Evolutionary conservation across 2,888 invertebrate species (phyloP).

Genomic region (Eubasilissa splendida): DNA sequence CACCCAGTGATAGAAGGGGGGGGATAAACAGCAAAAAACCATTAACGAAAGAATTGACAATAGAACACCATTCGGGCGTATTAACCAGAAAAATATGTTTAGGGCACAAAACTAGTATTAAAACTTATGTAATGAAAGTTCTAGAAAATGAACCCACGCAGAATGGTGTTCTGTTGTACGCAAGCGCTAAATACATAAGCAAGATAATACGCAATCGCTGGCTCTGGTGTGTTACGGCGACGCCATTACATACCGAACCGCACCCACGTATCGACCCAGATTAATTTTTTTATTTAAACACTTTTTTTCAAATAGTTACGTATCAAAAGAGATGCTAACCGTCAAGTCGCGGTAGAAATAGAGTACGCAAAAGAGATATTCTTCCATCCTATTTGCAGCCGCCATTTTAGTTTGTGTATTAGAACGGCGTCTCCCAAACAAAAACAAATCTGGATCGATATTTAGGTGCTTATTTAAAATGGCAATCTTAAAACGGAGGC

Average conservation of each 20-base stretch:
- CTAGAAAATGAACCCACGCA: not conserved
- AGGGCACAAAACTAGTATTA: not conserved
- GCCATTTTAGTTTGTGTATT: no score
- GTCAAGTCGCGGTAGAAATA: no score
- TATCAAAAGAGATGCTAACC: no score
- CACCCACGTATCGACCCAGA: conserved; percentile 21
- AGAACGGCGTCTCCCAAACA: no score
- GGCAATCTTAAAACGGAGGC: not conserved
- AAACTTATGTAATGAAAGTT: not conserved
- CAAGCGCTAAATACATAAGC: conserved; percentile 14
- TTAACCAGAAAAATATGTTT: no score
- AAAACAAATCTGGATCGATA: no score
- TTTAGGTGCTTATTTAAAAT: no score
- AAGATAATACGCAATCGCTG: conserved; percentile 28
- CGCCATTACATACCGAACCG: conserved; percentile 6
- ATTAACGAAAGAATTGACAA: not conserved
- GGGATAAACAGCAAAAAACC: not conserved
- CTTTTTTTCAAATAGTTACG: no score
- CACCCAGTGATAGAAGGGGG: conserved; percentile 7
- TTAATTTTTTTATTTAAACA: not conserved
- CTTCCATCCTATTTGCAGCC: no score
- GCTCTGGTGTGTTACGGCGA: not conserved
- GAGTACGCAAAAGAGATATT: no score
- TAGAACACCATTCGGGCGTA: conserved; percentile 8
- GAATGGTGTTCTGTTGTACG: conserved; percentile 27